phyloP scores from a whole-genome alignment of 2,113 vertebrate species.

The Megaceryle maxima region DNA sequence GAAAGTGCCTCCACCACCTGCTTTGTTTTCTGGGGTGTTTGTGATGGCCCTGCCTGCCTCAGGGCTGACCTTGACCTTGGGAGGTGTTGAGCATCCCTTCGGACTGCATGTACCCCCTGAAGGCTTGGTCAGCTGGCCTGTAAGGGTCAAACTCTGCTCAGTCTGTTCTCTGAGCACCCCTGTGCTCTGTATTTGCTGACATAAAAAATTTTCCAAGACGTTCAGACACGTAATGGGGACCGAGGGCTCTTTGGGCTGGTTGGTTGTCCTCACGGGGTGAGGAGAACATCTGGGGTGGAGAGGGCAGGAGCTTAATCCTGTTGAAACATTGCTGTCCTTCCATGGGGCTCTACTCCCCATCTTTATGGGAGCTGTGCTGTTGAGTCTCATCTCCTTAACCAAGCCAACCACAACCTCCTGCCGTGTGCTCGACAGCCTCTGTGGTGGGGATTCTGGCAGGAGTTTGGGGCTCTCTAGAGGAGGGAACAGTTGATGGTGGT shows the following conservation, averaged over 20 bases:
- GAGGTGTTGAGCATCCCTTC: neutral
- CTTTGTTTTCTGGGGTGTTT: neutral
- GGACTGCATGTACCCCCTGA: neutral
- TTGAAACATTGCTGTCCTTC: neutral
- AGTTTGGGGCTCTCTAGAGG: neutral
- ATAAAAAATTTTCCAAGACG: neutral
- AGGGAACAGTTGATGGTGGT: neutral
- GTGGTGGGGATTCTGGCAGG: neutral
- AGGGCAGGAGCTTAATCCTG: neutral
- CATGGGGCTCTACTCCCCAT: neutral
- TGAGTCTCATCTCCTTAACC: neutral
- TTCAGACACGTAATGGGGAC: rapidly evolving
- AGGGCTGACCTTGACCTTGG: neutral
- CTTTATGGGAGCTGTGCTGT: neutral
- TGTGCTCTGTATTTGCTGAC: neutral
- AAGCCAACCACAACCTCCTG: neutral
- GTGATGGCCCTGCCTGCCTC: neutral
- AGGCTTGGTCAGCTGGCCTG: neutral
- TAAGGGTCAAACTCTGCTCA: neutral
- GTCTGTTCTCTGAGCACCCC: neutral
- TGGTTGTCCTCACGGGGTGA: neutral
- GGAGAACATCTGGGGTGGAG: rapidly evolving
- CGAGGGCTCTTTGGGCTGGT: neutral
- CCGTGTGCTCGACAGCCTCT: neutral
- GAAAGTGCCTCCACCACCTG: neutral